Conservation (phyloP, 1,140 invertebrate genomes). For the Drosophila asahinai region DNA sequence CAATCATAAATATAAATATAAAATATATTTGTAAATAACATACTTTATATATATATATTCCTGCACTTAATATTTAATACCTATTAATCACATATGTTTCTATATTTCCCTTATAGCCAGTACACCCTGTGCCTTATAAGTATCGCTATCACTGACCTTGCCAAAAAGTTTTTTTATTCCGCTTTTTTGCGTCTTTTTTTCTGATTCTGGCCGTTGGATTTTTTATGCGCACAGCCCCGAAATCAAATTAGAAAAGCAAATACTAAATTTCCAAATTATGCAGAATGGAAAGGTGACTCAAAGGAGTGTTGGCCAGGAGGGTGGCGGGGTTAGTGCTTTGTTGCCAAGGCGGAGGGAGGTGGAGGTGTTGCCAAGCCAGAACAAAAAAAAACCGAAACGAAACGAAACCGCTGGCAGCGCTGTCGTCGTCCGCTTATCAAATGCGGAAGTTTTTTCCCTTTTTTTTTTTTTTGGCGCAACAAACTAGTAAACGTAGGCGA, state of each 20-base stretch:
- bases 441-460: conserved; percentile 64
- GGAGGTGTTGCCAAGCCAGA: conserved; percentile 56
- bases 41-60: background rate
- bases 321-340: background rate
- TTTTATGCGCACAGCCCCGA: conserved; percentile 46
- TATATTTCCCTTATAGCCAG: background rate
- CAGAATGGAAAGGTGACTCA: conserved; percentile 30
- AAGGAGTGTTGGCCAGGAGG: background rate
- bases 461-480: conserved; percentile 45
- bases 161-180: conserved; percentile 47
- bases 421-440: conserved; percentile 60
- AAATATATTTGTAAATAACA: background rate
- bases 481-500: conserved; percentile 31
- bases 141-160: conserved; percentile 76
- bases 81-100: background rate
- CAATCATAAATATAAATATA: too few relatives aligned
- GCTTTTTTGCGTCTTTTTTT: conserved; percentile 9
- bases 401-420: conserved; percentile 15
- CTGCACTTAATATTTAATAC: too few relatives aligned
- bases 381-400: conserved; percentile 11
- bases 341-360: background rate
- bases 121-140: conserved; percentile 16
- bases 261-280: conserved; percentile 71
- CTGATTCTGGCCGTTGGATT: conserved; percentile 2
- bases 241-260: conserved; percentile 79